Percentiles rank a stretch among this genome's conserved stretches.
Conservation (phyloP, 2,113 vertebrate species). For the Ovibos moschatus region DNA sequence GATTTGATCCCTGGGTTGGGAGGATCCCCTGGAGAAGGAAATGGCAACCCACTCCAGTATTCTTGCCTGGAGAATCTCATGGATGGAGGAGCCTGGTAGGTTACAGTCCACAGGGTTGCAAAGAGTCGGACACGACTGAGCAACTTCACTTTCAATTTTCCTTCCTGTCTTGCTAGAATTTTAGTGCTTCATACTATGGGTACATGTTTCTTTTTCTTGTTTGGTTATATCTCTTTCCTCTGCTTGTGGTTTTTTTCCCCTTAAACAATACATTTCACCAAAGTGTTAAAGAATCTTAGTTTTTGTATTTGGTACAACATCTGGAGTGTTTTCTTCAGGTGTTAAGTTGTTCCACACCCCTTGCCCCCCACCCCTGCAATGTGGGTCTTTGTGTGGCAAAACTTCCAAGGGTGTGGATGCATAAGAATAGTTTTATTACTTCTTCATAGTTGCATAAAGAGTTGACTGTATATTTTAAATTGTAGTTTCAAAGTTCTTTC, state of each 20-base stretch:
- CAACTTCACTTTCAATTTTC: background rate
- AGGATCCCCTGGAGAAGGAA: background rate
- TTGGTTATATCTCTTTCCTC: background rate
- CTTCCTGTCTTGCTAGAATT: background rate
- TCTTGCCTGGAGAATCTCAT: background rate
- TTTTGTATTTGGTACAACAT: background rate
- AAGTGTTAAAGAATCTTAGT: background rate
- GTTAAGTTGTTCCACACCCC: background rate
- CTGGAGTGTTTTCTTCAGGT: background rate
- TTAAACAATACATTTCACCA: background rate
- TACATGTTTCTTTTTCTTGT: background rate
- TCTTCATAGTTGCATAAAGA: background rate
- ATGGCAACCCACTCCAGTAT: background rate
- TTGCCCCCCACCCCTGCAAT: accelerated
- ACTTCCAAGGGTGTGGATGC: background rate
- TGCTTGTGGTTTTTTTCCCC: background rate
- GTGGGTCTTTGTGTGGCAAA: background rate
- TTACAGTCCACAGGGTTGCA: background rate
- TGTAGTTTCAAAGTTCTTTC: background rate
- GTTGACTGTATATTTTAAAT: background rate
- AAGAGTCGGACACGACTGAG: background rate
- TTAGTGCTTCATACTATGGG: background rate
- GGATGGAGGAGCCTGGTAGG: background rate
- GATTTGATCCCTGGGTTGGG: background rate
- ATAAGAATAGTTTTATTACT: background rate